A percentile compares a stretch with the other conserved stretches of the same genome.
These are phyloP conservation scores for Trichomalopsis sarcophagae DNA, from an alignment of 1,140 invertebrate species.

Conservation along the genomic window DNA sequence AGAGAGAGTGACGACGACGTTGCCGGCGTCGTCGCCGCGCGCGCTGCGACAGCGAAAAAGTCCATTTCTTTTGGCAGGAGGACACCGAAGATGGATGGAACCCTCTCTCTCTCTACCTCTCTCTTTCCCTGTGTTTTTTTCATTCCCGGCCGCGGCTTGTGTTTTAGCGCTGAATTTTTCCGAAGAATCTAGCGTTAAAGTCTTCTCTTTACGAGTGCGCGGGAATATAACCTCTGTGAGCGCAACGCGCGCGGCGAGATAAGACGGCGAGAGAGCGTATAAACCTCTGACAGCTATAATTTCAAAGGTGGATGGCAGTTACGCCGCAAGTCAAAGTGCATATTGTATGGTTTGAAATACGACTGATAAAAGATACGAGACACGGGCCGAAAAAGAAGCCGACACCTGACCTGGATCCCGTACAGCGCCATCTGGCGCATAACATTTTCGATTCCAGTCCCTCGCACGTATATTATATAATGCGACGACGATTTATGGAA, in stretches of 20 bases:
- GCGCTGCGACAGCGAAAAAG: slow-evolving; percentile 3
- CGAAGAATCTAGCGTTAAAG: too few relatives aligned
- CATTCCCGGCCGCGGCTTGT: not conserved
- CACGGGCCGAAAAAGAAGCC: not conserved
- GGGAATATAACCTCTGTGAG: not conserved
- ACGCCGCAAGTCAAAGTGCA: slow-evolving; percentile 36
- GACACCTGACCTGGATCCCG: slow-evolving; percentile 7
- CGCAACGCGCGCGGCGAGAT: not conserved
- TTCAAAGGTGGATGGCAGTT: slow-evolving; percentile 25
- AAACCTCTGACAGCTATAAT: slow-evolving; percentile 40
- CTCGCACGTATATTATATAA: too few relatives aligned
- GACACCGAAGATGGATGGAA: slow-evolving; percentile 1
- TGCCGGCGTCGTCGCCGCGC: not conserved
- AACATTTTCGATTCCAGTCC: too few relatives aligned
- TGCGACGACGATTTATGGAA: too few relatives aligned
- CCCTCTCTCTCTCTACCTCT: too few relatives aligned
- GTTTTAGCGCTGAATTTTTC: too few relatives aligned
- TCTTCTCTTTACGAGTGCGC: slow-evolving; percentile 12
- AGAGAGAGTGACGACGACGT: not conserved
- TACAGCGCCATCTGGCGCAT: too few relatives aligned
- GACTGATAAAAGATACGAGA: slow-evolving; percentile 39
- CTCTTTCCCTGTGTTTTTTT: not conserved
- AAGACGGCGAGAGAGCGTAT: slow-evolving; percentile 23
- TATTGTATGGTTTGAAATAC: slow-evolving; percentile 46
- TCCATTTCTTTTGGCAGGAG: not conserved